These are phyloP conservation scores for Rutilus rutilus DNA, from an alignment of 2,113 vertebrate species.

Conservation along the genomic window DNA sequence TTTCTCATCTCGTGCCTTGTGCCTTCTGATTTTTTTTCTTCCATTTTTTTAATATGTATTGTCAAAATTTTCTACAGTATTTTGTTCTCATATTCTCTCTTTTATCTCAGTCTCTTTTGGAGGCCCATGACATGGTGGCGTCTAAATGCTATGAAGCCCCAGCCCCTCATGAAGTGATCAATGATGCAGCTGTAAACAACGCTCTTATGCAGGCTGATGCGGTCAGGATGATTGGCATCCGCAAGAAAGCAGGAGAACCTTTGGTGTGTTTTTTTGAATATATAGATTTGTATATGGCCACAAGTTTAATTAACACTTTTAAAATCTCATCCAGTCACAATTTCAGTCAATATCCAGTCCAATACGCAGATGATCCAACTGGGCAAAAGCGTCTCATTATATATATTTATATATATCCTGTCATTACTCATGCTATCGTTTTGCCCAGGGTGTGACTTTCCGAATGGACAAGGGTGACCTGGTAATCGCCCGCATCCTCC, in stretches of 20 bases:
- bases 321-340: not conserved
- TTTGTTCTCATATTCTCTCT: constrained; percentile 1
- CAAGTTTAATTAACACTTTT: not conserved
- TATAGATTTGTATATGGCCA: not conserved
- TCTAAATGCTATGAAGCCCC: constrained; percentile 94
- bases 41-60: not conserved
- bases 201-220: constrained; percentile 92
- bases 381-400: not conserved
- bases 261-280: constrained; percentile 76
- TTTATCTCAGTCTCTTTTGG: constrained; percentile 86
- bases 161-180: constrained; percentile 84
- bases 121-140: constrained; percentile 97
- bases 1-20: not conserved
- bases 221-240: constrained; percentile 97
- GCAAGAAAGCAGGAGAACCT: constrained; percentile 95
- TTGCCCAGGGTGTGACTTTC: constrained; percentile 90
- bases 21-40: not conserved
- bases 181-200: constrained; percentile 78
- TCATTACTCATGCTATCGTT: not conserved
- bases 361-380: not conserved
- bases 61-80: not conserved
- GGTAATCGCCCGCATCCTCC: constrained; percentile 94
- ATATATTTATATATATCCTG: not conserved
- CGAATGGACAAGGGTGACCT: constrained; percentile 94
- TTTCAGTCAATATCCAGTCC: not conserved